phyloP scores from a whole-genome alignment of 2,888 invertebrate genomes.

The Ctena decussata region DNA sequence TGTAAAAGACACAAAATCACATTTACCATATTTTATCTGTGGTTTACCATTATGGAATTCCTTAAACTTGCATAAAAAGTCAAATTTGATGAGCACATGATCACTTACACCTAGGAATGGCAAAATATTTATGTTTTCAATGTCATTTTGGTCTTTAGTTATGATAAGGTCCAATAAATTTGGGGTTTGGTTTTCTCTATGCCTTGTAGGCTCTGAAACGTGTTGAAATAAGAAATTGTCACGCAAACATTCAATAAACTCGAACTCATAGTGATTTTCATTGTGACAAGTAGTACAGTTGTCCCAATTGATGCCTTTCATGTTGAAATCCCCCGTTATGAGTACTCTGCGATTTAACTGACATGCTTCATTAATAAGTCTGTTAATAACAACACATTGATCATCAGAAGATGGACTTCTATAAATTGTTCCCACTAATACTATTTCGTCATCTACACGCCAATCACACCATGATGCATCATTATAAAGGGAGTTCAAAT shows the following conservation, averaged over 20 bases:
- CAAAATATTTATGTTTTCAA: slow-evolving; percentile 11
- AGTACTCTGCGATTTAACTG: neutral
- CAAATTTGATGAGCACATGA: slow-evolving; percentile 11
- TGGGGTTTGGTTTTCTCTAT: slow-evolving; percentile 15
- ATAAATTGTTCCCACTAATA: neutral
- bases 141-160: slow-evolving; percentile 19
- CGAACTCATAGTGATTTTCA: slow-evolving; percentile 15
- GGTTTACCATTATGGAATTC: neutral
- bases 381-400: neutral
- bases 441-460: neutral
- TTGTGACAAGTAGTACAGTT: slow-evolving; percentile 9
- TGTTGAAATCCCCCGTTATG: slow-evolving; percentile 32
- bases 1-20: slow-evolving; percentile 5
- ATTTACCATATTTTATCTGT: slow-evolving; percentile 14
- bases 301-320: slow-evolving; percentile 34
- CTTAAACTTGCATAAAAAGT: slow-evolving; percentile 9
- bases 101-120: slow-evolving; percentile 23
- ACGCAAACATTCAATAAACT: slow-evolving; percentile 29
- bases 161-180: slow-evolving; percentile 20
- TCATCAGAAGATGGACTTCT: neutral
- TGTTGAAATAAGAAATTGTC: slow-evolving; percentile 37
- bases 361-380: neutral
- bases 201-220: slow-evolving; percentile 15
- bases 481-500: neutral
- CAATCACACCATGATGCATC: neutral